phyloP scores from a whole-genome alignment of 2,797 vertebrate species.

The Trachops cirrhosus region DNA sequence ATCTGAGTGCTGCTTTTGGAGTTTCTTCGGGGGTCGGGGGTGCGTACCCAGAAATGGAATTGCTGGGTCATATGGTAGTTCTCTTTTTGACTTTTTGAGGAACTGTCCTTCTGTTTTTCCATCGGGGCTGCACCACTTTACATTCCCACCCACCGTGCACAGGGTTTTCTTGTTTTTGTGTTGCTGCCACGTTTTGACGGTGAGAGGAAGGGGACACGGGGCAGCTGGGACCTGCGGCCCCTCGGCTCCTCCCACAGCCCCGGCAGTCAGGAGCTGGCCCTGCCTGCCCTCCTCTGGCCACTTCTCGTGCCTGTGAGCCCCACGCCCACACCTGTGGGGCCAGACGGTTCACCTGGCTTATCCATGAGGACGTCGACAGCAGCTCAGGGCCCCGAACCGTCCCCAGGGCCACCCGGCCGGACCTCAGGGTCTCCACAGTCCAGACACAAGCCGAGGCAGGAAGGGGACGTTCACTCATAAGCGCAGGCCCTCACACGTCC shows the following conservation, averaged over 20 bases:
- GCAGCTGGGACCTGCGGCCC: background rate
- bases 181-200: background rate
- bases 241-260: background rate
- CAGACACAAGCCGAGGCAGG: background rate
- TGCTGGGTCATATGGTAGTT: background rate
- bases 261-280: background rate
- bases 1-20: background rate
- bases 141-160: accelerated
- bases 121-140: background rate
- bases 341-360: background rate
- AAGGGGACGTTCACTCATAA: background rate
- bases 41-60: background rate
- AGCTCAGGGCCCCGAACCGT: background rate
- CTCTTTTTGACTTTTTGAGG: slow-evolving; percentile 10
- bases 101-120: background rate
- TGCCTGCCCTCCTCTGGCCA: background rate
- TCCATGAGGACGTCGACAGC: accelerated
- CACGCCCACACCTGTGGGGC: background rate
- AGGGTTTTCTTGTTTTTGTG: background rate
- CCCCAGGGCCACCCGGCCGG: background rate
- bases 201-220: background rate
- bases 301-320: background rate
- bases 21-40: background rate
- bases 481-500: background rate
- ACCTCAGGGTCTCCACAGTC: background rate